phyloP scores from a whole-genome alignment of 2,113 vertebrate genomes.

The Raja brachyura region DNA sequence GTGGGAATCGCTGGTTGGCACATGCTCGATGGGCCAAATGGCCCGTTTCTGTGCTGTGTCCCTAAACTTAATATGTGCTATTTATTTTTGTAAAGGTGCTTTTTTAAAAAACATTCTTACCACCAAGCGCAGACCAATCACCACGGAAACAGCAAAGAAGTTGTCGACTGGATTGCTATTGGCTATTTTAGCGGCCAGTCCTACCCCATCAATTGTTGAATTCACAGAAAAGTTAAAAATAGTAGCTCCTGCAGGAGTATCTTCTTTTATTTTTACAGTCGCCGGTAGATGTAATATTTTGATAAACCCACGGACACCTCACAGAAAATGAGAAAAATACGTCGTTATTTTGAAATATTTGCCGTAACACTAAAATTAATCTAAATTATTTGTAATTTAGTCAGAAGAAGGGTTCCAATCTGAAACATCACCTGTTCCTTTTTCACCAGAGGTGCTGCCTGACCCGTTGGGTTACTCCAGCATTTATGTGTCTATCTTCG shows the following conservation, averaged over 20 bases:
- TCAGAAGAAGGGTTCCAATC: too few relatives aligned
- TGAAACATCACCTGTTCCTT: too few relatives aligned
- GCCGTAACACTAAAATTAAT: neutral
- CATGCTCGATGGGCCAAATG: too few relatives aligned
- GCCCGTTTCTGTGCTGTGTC: too few relatives aligned
- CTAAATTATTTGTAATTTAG: neutral
- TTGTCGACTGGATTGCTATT: slow-evolving; percentile 8
- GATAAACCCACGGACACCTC: slow-evolving; percentile 23
- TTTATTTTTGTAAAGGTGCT: neutral
- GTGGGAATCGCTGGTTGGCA: too few relatives aligned
- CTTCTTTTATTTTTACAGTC: neutral
- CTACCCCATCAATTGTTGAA: neutral
- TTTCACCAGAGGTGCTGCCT: too few relatives aligned
- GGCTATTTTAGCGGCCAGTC: neutral
- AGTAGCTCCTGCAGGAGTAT: neutral
- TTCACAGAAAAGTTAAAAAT: neutral
- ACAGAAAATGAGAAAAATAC: neutral
- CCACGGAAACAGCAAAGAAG: neutral
- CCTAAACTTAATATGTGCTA: neutral
- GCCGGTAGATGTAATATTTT: neutral
- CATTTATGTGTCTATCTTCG: too few relatives aligned
- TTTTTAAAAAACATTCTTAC: neutral
- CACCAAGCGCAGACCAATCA: neutral
- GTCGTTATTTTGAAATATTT: neutral
- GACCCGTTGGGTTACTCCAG: too few relatives aligned